phyloP scores from a whole-genome alignment of 2,113 vertebrate genomes.

The Ophthalmolycus amberensis region DNA sequence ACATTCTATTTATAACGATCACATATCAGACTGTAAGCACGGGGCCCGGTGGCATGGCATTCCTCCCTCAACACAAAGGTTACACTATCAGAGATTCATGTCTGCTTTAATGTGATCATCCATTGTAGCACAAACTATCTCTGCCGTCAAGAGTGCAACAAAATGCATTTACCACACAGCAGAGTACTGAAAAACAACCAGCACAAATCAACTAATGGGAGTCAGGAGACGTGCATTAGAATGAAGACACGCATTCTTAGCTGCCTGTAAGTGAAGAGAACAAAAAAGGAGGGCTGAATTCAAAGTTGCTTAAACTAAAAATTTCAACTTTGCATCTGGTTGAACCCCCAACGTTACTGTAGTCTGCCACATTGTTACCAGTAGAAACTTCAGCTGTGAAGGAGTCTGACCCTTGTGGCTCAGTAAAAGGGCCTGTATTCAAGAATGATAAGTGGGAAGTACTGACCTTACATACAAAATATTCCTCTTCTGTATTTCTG shows the following conservation, averaged over 20 bases:
- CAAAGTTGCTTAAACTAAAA: conserved; percentile 23
- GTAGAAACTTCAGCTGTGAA: conserved; percentile 23
- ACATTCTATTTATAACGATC: conserved; percentile 44
- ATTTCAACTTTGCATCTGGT: conserved; percentile 16
- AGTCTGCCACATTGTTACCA: conserved; percentile 24
- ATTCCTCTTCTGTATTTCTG: conserved; percentile 61
- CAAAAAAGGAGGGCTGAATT: neutral
- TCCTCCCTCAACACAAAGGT: conserved; percentile 22
- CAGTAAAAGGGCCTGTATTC: conserved; percentile 41
- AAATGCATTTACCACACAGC: conserved; percentile 33
- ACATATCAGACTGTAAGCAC: conserved; percentile 27
- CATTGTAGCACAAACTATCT: conserved; percentile 19
- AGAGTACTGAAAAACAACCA: conserved; percentile 44
- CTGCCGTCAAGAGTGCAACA: conserved; percentile 10
- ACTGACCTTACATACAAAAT: conserved; percentile 83
- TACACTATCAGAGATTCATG: neutral
- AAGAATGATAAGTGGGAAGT: conserved; percentile 55
- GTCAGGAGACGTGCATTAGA: conserved; percentile 56
- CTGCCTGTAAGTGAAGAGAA: neutral
- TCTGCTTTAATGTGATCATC: conserved; percentile 26
- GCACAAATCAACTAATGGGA: conserved; percentile 58
- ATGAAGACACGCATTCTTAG: conserved; percentile 34
- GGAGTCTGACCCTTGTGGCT: conserved; percentile 19
- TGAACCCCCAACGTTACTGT: conserved; percentile 11
- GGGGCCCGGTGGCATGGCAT: conserved; percentile 28